A percentile compares a stretch with the other conserved stretches of the same genome.
Evolutionary conservation across 2,797 vertebrate species (phyloP).

Genomic region (Galago senegalensis): DNA sequence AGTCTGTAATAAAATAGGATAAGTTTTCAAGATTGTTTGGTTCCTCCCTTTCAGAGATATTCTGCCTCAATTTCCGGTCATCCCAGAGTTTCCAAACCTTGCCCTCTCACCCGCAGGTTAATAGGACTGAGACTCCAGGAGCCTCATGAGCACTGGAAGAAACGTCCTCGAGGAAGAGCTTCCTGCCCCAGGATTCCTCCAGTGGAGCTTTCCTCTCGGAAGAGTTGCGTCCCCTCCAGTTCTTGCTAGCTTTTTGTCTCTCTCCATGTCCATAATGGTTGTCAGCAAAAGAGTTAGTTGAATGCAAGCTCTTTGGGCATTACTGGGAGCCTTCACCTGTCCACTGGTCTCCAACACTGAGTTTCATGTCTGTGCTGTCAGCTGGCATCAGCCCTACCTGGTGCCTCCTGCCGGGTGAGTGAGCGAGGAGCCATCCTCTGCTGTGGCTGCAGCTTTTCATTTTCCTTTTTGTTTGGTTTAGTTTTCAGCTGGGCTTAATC

Average conservation of each 20-base stretch:
- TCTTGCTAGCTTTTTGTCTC: not conserved
- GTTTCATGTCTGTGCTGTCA: not conserved
- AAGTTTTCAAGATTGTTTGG: not conserved
- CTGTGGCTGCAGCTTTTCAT: not conserved
- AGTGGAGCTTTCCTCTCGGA: not conserved
- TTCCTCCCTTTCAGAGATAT: not conserved
- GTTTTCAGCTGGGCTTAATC: conserved; percentile 80
- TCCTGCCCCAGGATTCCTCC: not conserved
- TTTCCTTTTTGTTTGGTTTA: not conserved
- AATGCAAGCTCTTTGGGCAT: not conserved
- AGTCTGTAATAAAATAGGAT: conserved; percentile 10
- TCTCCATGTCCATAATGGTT: not conserved
- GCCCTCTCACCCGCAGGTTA: not conserved
- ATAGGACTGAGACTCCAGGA: not conserved
- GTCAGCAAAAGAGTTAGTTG: not conserved
- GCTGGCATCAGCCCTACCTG: not conserved
- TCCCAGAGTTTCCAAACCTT: not conserved
- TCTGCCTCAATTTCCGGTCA: not conserved
- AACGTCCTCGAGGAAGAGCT: not conserved
- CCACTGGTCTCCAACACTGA: not conserved
- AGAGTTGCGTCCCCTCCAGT: not conserved
- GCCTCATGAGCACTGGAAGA: not conserved
- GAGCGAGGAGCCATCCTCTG: not conserved
- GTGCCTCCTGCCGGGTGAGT: not conserved
- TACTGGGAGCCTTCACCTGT: not conserved